Conservation (phyloP, 2,888 invertebrate species). For the Ceramica pisi region DNA sequence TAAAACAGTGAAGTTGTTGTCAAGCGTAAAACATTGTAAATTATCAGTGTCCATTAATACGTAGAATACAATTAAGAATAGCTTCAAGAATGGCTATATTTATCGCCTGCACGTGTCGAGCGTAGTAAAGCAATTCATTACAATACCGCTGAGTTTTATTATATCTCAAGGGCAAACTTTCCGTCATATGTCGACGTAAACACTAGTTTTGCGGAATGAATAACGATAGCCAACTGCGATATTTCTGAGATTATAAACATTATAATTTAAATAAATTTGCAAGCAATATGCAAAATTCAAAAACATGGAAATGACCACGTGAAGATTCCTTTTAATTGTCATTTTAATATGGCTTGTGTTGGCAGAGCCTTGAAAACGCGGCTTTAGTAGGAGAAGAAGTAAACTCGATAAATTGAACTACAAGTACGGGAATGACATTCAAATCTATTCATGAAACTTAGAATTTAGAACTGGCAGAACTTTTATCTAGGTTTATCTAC, state of each 20-base stretch:
- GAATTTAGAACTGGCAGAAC: too few relatives aligned
- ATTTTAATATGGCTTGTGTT: too few relatives aligned
- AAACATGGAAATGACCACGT: too few relatives aligned
- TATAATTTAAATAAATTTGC: too few relatives aligned
- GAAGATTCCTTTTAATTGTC: too few relatives aligned
- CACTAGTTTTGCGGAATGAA: conserved; percentile 7
- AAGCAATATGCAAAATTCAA: too few relatives aligned
- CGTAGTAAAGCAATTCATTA: conserved; percentile 48
- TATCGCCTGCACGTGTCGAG: conserved; percentile 47
- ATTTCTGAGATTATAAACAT: neutral
- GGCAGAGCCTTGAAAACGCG: neutral
- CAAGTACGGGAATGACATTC: too few relatives aligned
- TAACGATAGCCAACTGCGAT: neutral
- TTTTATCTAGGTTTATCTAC: too few relatives aligned
- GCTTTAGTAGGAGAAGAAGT: neutral
- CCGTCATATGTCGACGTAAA: conserved; percentile 24
- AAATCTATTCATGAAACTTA: too few relatives aligned
- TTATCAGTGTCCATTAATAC: conserved; percentile 33
- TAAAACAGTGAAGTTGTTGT: conserved; percentile 23
- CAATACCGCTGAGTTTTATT: conserved; percentile 26
- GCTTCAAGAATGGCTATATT: conserved; percentile 44
- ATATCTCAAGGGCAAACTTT: conserved; percentile 43
- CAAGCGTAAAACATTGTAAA: conserved; percentile 25
- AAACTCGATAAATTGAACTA: neutral
- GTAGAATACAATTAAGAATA: conserved; percentile 28